These are phyloP conservation scores for Adelosebastes latens DNA, from an alignment of 2,797 vertebrate genomes.

Conservation along the genomic window DNA sequence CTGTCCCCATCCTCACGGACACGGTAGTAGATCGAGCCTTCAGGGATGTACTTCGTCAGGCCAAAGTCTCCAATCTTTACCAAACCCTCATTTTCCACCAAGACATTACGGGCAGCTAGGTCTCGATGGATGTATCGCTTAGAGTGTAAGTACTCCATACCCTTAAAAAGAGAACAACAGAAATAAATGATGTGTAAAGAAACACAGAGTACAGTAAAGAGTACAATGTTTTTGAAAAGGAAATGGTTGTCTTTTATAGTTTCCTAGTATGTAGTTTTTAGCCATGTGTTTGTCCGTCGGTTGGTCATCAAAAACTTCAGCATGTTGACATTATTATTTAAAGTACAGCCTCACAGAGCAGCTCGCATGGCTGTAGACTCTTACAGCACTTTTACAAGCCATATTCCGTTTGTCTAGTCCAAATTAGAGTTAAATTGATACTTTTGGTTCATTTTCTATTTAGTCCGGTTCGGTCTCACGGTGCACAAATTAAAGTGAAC, in stretches of 20 bases:
- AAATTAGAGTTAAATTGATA: too few relatives aligned
- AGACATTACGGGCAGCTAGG: constrained; percentile 91
- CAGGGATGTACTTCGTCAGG: constrained; percentile 91
- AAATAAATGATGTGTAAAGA: background rate
- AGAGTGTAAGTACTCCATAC: constrained; percentile 93
- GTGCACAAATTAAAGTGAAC: too few relatives aligned
- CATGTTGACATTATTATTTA: background rate
- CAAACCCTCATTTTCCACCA: constrained; percentile 89
- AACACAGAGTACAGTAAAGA: background rate
- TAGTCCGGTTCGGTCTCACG: too few relatives aligned
- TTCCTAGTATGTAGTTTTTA: background rate
- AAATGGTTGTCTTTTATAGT: background rate
- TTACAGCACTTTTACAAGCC: too few relatives aligned
- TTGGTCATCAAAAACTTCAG: background rate
- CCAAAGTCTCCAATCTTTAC: constrained; percentile 97
- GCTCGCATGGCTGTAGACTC: background rate
- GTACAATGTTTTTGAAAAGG: background rate
- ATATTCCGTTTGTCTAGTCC: too few relatives aligned
- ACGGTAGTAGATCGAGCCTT: constrained; percentile 90
- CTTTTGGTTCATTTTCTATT: too few relatives aligned
- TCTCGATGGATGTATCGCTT: constrained; percentile 92
- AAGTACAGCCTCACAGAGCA: background rate
- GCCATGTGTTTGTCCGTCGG: background rate
- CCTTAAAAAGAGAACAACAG: constrained; percentile 77
- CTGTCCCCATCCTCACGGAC: constrained; percentile 92